A percentile compares a stretch with the other conserved stretches of the same genome.
Evolutionary conservation across 2,113 vertebrate species (phyloP).

Genomic region (Coregonus clupeaformis): DNA sequence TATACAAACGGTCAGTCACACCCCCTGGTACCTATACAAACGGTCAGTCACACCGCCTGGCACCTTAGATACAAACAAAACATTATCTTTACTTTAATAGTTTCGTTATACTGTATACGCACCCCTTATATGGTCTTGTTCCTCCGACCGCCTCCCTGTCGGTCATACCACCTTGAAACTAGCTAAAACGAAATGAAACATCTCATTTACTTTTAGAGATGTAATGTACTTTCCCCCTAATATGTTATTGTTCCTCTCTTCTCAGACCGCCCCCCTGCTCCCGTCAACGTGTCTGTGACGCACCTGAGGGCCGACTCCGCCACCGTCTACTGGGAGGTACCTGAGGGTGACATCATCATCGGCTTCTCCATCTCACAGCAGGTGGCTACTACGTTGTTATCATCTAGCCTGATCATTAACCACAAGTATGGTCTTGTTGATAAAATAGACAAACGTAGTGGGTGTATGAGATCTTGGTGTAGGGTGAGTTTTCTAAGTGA

Average conservation of each 20-base stretch:
- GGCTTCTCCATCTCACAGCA: constrained; percentile 94
- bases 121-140: background rate
- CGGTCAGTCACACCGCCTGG: too few species aligned
- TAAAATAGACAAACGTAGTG: too few species aligned
- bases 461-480: too few species aligned
- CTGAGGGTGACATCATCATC: constrained; percentile 90
- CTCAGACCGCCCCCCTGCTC: constrained; percentile 88
- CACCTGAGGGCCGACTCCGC: constrained; percentile 92
- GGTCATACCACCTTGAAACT: too few species aligned
- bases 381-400: constrained; percentile 84
- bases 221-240: background rate
- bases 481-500: too few species aligned
- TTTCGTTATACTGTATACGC: background rate
- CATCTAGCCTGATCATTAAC: too few species aligned
- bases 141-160: constrained; percentile 82
- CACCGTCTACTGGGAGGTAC: constrained; percentile 93
- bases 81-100: too few species aligned
- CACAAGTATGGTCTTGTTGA: too few species aligned
- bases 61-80: too few species aligned
- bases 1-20: too few species aligned
- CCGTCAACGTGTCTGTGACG: constrained; percentile 92
- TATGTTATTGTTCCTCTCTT: background rate
- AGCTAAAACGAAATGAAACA: background rate
- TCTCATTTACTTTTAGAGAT: background rate
- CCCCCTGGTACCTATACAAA: too few species aligned